These are phyloP conservation scores for Tachyglossus aculeatus DNA, from an alignment of 2,797 vertebrate species.

Conservation along the genomic window DNA sequence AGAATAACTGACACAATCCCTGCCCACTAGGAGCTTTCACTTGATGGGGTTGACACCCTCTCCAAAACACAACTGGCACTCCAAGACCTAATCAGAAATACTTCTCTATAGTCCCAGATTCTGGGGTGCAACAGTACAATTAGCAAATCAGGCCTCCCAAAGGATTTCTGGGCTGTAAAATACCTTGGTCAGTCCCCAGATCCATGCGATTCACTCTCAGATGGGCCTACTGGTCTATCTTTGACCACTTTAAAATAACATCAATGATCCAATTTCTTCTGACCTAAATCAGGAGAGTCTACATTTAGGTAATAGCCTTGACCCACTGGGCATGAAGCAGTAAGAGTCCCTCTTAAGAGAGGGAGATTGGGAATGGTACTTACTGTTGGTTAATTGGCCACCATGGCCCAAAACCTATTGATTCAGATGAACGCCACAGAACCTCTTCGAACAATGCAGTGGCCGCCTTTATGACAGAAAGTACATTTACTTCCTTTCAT, in stretches of 20 bases:
- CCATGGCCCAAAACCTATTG: background rate
- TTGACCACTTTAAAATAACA: conserved; percentile 38
- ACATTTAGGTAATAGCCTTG: conserved; percentile 38
- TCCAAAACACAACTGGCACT: no score
- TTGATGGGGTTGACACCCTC: no score
- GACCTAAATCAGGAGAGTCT: conserved; percentile 9
- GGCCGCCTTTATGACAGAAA: background rate
- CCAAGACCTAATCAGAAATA: no score
- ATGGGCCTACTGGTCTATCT: conserved; percentile 37
- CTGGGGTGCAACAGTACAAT: conserved; percentile 30
- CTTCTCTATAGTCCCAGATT: no score
- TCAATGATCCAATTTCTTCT: conserved; percentile 50
- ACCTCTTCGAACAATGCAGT: background rate
- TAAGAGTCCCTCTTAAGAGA: background rate
- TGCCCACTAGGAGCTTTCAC: no score
- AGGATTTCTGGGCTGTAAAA: conserved; percentile 24
- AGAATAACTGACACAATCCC: no score
- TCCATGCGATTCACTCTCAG: background rate
- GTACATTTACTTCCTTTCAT: background rate
- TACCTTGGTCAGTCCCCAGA: conserved; percentile 25
- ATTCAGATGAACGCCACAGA: background rate
- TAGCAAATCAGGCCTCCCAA: conserved; percentile 12
- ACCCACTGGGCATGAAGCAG: background rate
- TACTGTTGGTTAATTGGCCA: background rate
- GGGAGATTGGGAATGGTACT: background rate